These are phyloP conservation scores for Andinoacara biseriatus DNA, from an alignment of 2,113 vertebrate genomes.

Conservation along the genomic window DNA sequence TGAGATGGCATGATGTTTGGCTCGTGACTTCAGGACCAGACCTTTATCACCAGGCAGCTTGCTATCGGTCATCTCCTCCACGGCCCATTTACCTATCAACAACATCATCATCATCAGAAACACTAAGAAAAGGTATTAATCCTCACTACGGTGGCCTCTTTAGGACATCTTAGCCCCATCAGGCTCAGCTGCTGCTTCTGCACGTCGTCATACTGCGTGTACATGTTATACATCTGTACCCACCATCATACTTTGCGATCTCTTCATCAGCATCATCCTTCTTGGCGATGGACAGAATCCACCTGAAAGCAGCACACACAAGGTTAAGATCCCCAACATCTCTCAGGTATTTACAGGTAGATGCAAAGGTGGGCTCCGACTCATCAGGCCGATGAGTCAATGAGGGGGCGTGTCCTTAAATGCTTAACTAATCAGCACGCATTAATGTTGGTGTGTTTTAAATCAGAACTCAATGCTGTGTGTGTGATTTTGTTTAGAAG, in stretches of 20 bases:
- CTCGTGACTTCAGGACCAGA: conserved; percentile 90
- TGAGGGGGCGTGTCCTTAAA: neutral
- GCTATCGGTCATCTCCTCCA: conserved; percentile 94
- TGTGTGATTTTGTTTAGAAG: too few species aligned
- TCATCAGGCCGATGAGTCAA: too few species aligned
- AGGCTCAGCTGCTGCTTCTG: neutral
- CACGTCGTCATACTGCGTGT: neutral
- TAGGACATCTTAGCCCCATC: neutral
- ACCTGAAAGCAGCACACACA: conserved; percentile 77
- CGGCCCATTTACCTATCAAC: conserved; percentile 91
- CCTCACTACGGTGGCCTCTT: neutral
- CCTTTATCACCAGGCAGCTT: conserved; percentile 96
- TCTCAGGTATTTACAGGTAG: neutral
- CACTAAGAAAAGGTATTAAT: neutral
- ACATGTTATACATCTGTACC: conserved; percentile 39
- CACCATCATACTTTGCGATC: conserved; percentile 97
- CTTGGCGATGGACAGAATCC: conserved; percentile 95
- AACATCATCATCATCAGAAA: neutral
- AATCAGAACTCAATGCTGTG: too few species aligned
- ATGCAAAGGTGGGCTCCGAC: too few species aligned
- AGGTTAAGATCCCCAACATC: neutral
- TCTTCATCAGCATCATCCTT: conserved; percentile 96
- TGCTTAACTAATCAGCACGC: neutral
- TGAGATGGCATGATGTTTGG: conserved; percentile 97
- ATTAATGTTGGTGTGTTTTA: neutral